phyloP scores from a whole-genome alignment of 2,888 invertebrate species.

The Ypsolopha scabrella region DNA sequence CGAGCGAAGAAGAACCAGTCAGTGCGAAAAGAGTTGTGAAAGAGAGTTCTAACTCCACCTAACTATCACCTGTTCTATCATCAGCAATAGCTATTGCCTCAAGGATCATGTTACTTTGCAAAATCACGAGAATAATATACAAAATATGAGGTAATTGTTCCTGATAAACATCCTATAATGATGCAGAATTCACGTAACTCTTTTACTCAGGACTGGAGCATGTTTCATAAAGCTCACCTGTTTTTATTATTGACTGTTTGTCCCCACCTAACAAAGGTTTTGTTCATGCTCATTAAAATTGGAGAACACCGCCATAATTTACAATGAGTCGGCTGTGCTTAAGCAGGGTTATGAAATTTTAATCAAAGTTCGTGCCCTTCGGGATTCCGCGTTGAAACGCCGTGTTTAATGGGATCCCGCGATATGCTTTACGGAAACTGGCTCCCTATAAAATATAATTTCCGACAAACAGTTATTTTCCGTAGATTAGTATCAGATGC shows the following conservation, averaged over 20 bases:
- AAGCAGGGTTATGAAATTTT: constrained; percentile 59
- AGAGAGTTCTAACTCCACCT: too few species aligned
- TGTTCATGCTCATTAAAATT: constrained; percentile 39
- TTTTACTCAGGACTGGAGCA: background rate
- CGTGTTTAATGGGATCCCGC: constrained; percentile 3
- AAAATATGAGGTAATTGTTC: too few species aligned
- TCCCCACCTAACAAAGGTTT: constrained; percentile 34
- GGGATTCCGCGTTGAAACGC: constrained; percentile 11
- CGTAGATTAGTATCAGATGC: constrained; percentile 1
- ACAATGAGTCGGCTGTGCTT: constrained; percentile 44
- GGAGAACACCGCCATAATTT: constrained; percentile 44
- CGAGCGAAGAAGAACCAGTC: too few species aligned
- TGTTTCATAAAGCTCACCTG: background rate
- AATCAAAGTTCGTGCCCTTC: constrained; percentile 58
- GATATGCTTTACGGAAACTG: constrained; percentile 2
- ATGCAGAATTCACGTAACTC: background rate
- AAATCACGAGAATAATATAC: too few species aligned
- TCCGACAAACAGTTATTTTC: constrained; percentile 4
- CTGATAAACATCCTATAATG: too few species aligned
- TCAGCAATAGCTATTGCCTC: too few species aligned
- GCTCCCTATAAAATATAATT: constrained; percentile 3
- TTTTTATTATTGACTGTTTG: constrained; percentile 9
- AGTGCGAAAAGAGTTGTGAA: too few species aligned
- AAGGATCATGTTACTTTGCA: too few species aligned
- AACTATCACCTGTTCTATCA: too few species aligned